These are phyloP conservation scores for Melipona beecheii DNA, from an alignment of 2,888 invertebrate species.

Conservation along the genomic window DNA sequence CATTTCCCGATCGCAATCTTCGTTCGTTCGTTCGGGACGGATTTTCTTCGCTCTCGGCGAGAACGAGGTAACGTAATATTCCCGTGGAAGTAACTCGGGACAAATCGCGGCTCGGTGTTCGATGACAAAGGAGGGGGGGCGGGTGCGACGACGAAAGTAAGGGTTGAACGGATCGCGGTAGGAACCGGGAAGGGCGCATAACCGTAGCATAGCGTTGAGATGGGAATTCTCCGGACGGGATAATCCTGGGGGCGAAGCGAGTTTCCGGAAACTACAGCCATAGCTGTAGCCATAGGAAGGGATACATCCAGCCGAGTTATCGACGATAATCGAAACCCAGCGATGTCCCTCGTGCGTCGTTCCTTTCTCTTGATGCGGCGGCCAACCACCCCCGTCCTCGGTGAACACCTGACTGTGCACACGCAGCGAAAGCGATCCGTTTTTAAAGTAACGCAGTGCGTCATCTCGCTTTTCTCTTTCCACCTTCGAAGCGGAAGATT, in stretches of 20 bases:
- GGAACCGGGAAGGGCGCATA: conserved; percentile 42
- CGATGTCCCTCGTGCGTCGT: conserved; percentile 71
- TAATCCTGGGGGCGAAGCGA: conserved; percentile 71
- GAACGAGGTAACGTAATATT: conserved; percentile 39
- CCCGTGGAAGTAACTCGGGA: conserved; percentile 69
- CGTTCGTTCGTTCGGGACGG: background rate
- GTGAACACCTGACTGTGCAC: conserved; percentile 32
- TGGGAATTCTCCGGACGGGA: conserved; percentile 69
- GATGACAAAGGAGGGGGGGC: conserved; percentile 52
- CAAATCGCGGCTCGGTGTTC: conserved; percentile 55
- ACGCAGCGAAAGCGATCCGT: background rate
- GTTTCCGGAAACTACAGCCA: conserved; percentile 70
- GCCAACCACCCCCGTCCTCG: background rate
- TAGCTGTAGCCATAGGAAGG: conserved; percentile 63
- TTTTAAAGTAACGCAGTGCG: background rate
- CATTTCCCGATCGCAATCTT: background rate
- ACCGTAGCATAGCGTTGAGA: conserved; percentile 63
- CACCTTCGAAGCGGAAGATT: background rate
- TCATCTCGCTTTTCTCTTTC: background rate
- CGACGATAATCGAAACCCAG: conserved; percentile 73
- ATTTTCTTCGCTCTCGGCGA: background rate
- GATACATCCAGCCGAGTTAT: conserved; percentile 73
- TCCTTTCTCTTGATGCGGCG: conserved; percentile 59
- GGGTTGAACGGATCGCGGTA: conserved; percentile 26
- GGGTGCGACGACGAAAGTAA: conserved; percentile 15